phyloP scores from a whole-genome alignment of 2,797 vertebrate species.

The Hybognathus amarus region DNA sequence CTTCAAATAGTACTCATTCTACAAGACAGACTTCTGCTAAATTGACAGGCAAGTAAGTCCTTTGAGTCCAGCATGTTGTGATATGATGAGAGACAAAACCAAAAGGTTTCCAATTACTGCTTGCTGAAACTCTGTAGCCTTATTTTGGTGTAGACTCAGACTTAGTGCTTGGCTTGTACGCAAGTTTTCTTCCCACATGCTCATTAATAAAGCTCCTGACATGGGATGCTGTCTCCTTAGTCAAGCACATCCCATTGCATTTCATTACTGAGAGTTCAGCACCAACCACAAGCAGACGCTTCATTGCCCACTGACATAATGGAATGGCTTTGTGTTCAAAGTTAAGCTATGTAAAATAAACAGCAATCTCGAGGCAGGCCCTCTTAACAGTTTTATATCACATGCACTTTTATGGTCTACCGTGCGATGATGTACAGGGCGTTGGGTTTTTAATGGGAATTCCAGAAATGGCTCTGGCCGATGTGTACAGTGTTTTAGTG shows the following conservation, averaged over 20 bases:
- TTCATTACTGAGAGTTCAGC: constrained; percentile 22
- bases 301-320: constrained; percentile 14
- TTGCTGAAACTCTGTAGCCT: not conserved
- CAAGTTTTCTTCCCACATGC: not conserved
- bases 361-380: constrained; percentile 6
- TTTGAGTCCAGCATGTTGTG: not conserved
- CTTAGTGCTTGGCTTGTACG: not conserved
- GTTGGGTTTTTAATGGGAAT: constrained; percentile 12
- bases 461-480: not conserved
- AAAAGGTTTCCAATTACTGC: constrained; percentile 33
- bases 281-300: constrained; percentile 14
- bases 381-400: constrained; percentile 29
- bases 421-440: not conserved
- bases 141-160: constrained; percentile 21
- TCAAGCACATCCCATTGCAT: constrained; percentile 19
- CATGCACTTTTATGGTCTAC: not conserved
- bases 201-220: constrained; percentile 28
- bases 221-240: constrained; percentile 21
- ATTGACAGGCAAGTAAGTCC: not conserved
- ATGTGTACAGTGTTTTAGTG: not conserved
- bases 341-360: constrained; percentile 38
- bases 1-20: constrained; percentile 21
- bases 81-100: constrained; percentile 17
- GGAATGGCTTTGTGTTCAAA: constrained; percentile 17
- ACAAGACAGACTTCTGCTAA: constrained; percentile 16